phyloP scores from a whole-genome alignment of 2,888 invertebrate genomes.

The Acrobasis repandana region DNA sequence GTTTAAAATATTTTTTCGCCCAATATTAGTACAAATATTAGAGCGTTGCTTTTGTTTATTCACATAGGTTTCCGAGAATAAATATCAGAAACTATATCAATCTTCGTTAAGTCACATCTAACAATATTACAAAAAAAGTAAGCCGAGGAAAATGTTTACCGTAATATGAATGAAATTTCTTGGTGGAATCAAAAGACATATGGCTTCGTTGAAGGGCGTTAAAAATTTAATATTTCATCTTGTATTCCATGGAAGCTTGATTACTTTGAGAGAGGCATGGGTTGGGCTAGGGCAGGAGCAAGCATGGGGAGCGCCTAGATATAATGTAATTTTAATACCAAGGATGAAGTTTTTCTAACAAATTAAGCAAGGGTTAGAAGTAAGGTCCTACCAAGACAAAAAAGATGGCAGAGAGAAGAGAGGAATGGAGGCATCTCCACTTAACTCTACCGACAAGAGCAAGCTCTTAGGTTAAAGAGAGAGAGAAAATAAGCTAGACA shows the following conservation, averaged over 20 bases:
- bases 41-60: background rate
- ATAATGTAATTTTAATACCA: too few species aligned
- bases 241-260: slow-evolving; percentile 1
- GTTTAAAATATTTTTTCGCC: background rate
- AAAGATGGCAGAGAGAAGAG: too few species aligned
- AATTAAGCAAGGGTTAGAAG: too few species aligned
- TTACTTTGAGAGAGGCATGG: background rate
- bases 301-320: too few species aligned
- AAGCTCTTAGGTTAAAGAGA: too few species aligned
- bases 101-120: too few species aligned
- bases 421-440: too few species aligned
- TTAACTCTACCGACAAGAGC: too few species aligned
- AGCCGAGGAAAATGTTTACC: background rate
- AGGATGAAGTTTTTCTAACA: too few species aligned
- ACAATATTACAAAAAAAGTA: background rate
- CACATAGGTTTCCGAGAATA: background rate
- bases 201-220: background rate
- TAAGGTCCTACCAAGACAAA: too few species aligned
- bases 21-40: background rate
- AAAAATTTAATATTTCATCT: slow-evolving; percentile 7
- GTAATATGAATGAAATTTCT: background rate
- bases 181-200: background rate
- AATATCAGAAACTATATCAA: background rate
- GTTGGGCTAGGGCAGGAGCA: too few species aligned
- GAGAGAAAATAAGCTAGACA: too few species aligned